Base-by-base conservation (phyloP, 2,888 invertebrate species). In the Mythimna impura region DNA sequence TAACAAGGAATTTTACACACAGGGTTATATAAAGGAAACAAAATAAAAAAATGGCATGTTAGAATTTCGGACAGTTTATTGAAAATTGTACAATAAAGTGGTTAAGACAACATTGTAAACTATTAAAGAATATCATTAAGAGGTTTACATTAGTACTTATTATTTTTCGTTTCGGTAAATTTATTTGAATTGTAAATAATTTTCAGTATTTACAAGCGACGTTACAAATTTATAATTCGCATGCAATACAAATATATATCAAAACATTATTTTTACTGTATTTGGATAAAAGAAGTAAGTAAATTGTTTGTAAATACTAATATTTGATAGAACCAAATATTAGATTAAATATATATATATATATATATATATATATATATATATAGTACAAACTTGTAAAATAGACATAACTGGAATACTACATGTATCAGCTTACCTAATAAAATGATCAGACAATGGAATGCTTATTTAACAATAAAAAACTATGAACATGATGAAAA, bases 21-120 rank as follows among this genome's bases (percentile, higher is more conserved):
- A 80, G 84, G 85, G 78, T 75, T 64, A 65, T 61, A 61, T 64
- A 76, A 64, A 86, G 81, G 81, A 73, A 64, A 84, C 79, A 68
- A 75, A 83, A 89, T 86, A 86, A 89, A 85, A 89, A 89, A 84
- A 87, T 74, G 68, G 68, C 78, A 85, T 74, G 74, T 87, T 77
- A 84, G 71, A 83, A 78, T 88, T 86, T 86, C 62, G 81, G 87
- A 91, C 82, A 87, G 78, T 93, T 93, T 93, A 93, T 93, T 93
- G 47, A 81, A 82, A 87, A 89, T 71, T 54, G 61, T 79, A 87
- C 85, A 85, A 75, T 81, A 80, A 78, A 83, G 71, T 75, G 57
- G 65, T 78, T 66, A 76, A 81, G 75, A 81, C 73, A 74, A 83
- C 54, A 82, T 74, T 74, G 71, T 66, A 65, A 78, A 79, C 73